Conservation (phyloP, 1,140 invertebrate genomes). For the Ips typographus region DNA sequence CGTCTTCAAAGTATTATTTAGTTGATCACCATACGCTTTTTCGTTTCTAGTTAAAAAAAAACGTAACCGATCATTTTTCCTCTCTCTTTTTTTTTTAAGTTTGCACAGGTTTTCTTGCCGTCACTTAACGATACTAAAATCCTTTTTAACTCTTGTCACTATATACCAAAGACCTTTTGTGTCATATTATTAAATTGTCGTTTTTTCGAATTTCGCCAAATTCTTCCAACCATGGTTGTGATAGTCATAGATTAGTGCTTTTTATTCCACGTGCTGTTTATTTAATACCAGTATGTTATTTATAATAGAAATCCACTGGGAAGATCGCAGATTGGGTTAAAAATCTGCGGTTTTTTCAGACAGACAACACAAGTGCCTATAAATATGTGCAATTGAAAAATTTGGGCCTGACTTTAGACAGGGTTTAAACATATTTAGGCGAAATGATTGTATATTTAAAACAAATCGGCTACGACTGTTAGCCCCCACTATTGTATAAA, state of each 20-base stretch:
- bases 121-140: constrained; percentile 14
- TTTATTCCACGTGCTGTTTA: constrained; percentile 38
- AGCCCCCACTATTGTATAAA: constrained; percentile 37
- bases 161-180: constrained; percentile 50
- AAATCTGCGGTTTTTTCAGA: constrained; percentile 17
- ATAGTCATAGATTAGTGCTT: constrained; percentile 44
- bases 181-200: constrained; percentile 45
- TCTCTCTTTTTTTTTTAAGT: not conserved
- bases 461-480: constrained; percentile 35
- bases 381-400: constrained; percentile 49
- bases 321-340: not conserved
- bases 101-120: constrained; percentile 41
- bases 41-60: not conserved
- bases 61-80: not conserved
- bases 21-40: constrained; percentile 43
- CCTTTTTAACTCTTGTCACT: constrained; percentile 42
- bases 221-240: constrained; percentile 52
- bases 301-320: constrained; percentile 7
- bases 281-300: constrained; percentile 30
- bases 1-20: constrained; percentile 46
- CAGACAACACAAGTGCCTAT: constrained; percentile 49
- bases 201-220: constrained; percentile 48
- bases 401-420: constrained; percentile 50
- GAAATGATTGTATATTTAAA: constrained; percentile 44
- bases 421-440: constrained; percentile 46